phyloP scores from a whole-genome alignment of 2,113 vertebrate species.

The Phalacrocorax brasilianus region DNA sequence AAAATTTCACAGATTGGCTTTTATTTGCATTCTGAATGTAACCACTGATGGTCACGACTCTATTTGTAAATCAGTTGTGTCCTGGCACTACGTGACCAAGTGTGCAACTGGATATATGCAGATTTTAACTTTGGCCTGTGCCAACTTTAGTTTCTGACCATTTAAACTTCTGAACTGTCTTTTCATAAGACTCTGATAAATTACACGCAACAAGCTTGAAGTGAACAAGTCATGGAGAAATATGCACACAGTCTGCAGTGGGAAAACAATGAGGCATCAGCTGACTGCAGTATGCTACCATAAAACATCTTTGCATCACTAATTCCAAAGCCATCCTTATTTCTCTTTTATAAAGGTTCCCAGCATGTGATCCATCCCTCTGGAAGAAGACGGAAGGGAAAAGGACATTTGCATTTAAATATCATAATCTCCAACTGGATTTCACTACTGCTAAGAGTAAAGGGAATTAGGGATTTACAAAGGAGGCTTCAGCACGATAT shows the following conservation, averaged over 20 bases:
- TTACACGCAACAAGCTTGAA: not conserved
- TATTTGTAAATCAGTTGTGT: fast-evolving
- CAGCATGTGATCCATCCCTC: not conserved
- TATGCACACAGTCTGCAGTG: not conserved
- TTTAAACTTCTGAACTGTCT: not conserved
- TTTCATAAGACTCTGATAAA: not conserved
- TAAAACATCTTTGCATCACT: not conserved
- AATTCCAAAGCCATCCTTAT: not conserved
- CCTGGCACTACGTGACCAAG: fast-evolving
- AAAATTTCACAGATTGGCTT: not conserved
- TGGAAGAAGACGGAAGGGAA: not conserved
- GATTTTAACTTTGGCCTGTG: not conserved
- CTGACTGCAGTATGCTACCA: not conserved
- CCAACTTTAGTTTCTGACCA: not conserved
- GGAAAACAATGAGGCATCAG: not conserved
- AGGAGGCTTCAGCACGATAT: not conserved
- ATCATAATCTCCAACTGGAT: not conserved
- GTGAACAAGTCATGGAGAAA: not conserved
- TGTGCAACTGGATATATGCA: fast-evolving
- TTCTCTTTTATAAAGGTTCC: not conserved
- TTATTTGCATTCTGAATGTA: not conserved
- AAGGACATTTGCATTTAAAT: not conserved
- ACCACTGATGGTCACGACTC: fast-evolving
- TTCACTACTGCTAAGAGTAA: not conserved
- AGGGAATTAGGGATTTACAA: conserved; percentile 29